These are phyloP conservation scores for Heliconius ethilla DNA, from an alignment of 2,888 invertebrate genomes.

Conservation along the genomic window DNA sequence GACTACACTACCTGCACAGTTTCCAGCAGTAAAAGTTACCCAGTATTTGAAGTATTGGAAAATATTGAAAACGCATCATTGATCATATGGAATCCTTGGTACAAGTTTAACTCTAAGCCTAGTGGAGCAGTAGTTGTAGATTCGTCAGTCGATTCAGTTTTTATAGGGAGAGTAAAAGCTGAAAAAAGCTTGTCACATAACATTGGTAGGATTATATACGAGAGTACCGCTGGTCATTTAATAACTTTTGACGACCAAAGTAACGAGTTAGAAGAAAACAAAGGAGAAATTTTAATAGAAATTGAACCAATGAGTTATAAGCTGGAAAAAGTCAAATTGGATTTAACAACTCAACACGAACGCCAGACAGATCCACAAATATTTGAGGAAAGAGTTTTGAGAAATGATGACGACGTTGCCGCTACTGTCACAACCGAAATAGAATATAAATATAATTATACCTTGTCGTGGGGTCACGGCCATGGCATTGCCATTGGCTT, in stretches of 20 bases:
- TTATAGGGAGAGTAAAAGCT: conserved; percentile 69
- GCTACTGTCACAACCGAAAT: conserved; percentile 88
- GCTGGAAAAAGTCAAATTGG: conserved; percentile 84
- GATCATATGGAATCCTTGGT: conserved; percentile 89
- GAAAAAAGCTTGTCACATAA: conserved; percentile 76
- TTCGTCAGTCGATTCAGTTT: conserved; percentile 66
- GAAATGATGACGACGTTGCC: conserved; percentile 80
- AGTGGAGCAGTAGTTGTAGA: conserved; percentile 86
- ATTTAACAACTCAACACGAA: conserved; percentile 77
- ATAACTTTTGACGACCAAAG: conserved; percentile 85
- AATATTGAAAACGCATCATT: conserved; percentile 90
- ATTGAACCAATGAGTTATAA: conserved; percentile 90
- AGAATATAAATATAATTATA: conserved; percentile 86
- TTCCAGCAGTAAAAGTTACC: conserved; percentile 82
- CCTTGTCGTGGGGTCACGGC: conserved; percentile 90
- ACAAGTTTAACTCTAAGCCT: conserved; percentile 84
- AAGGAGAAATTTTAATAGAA: conserved; percentile 90
- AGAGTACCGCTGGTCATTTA: conserved; percentile 85
- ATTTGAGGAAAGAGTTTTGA: conserved; percentile 77
- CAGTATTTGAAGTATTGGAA: conserved; percentile 87
- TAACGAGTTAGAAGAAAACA: conserved; percentile 79
- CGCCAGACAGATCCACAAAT: conserved; percentile 75
- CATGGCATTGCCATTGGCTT: conserved; percentile 87
- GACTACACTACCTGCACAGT: conserved; percentile 84
- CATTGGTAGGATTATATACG: conserved; percentile 87